Percentiles rank a stretch among this genome's conserved stretches.
Evolutionary conservation across 2,797 vertebrate genomes (phyloP).

Genomic region (Gallirallus australis): DNA sequence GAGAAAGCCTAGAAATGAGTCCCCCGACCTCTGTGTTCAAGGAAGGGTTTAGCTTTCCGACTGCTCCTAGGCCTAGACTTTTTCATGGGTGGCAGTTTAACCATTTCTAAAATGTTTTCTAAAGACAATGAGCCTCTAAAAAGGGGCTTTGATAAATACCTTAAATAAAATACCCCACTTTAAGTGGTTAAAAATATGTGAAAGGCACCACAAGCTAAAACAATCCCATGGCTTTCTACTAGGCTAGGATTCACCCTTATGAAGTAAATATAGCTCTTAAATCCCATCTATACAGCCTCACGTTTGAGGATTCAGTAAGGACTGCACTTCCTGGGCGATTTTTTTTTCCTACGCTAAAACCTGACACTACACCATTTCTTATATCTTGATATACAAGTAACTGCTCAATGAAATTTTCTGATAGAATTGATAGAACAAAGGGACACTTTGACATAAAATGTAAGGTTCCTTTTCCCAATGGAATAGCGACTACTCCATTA

Average conservation of each 20-base stretch:
- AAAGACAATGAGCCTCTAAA: not conserved
- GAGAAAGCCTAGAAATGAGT: not conserved
- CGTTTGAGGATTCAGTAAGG: not conserved
- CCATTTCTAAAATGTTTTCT: not conserved
- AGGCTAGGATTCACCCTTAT: not conserved
- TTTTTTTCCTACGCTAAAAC: not conserved
- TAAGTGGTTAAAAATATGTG: not conserved
- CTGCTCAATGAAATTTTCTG: not conserved
- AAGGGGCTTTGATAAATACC: not conserved
- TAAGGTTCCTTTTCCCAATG: not conserved
- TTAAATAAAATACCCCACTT: not conserved
- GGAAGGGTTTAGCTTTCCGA: not conserved
- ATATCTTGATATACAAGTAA: not conserved
- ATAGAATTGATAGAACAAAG: not conserved
- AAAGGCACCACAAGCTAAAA: not conserved
- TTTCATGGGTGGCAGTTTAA: fast-evolving
- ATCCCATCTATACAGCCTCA: not conserved
- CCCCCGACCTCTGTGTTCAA: not conserved
- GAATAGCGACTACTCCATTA: not conserved
- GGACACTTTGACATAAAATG: not conserved
- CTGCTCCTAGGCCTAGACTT: not conserved
- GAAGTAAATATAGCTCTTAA: not conserved
- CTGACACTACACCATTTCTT: not conserved
- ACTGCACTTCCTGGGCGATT: not conserved
- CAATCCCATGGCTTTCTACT: not conserved